Evolutionary conservation across 2,797 vertebrate genomes (phyloP).

Genomic region (Chelonia mydas): DNA sequence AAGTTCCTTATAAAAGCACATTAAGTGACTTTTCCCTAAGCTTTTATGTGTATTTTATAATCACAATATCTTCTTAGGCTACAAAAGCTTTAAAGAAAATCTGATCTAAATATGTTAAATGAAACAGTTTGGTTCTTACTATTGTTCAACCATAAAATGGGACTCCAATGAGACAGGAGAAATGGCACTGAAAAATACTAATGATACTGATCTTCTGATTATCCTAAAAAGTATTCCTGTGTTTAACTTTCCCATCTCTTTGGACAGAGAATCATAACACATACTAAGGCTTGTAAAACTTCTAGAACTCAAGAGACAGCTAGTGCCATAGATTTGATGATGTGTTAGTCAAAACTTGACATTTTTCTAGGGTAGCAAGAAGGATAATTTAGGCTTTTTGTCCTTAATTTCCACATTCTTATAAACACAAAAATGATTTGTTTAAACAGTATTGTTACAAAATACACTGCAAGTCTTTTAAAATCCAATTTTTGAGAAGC

Average conservation of each 20-base stretch:
- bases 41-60: neutral
- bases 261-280: constrained; percentile 65
- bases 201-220: constrained; percentile 12
- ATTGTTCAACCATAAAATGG: neutral
- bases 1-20: neutral
- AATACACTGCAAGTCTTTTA: constrained; percentile 26
- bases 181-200: constrained; percentile 35
- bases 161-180: neutral
- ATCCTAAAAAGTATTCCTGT: constrained; percentile 39
- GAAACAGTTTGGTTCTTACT: constrained; percentile 9
- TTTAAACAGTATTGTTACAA: constrained; percentile 54
- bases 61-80: neutral
- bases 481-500: neutral
- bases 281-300: constrained; percentile 63
- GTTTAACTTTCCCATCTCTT: constrained; percentile 54
- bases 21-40: neutral
- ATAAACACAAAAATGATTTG: constrained; percentile 62
- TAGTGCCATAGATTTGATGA: constrained; percentile 71
- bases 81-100: neutral
- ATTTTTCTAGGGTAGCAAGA: constrained; percentile 62
- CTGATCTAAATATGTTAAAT: neutral
- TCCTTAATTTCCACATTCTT: constrained; percentile 48
- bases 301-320: constrained; percentile 48
- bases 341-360: constrained; percentile 71
- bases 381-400: constrained; percentile 44